phyloP scores from a whole-genome alignment of 1,140 invertebrate species.

The Aricia agestis region DNA sequence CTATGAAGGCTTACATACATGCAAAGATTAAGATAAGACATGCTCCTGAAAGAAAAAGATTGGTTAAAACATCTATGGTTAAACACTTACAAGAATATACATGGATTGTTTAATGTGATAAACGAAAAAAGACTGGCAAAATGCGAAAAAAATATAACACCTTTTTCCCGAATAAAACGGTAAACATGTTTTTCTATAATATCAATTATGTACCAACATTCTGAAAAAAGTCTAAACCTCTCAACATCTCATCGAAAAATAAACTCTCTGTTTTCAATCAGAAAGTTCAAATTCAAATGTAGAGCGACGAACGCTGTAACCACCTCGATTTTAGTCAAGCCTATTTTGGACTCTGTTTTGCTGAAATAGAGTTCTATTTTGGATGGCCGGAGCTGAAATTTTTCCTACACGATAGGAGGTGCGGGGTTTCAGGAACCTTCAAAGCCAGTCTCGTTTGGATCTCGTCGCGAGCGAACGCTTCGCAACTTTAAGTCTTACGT shows the following conservation, averaged over 20 bases:
- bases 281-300: not conserved
- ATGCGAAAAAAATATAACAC: not conserved
- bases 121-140: not conserved
- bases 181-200: constrained; percentile 4
- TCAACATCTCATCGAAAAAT: not conserved
- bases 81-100: too few relatives aligned
- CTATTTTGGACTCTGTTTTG: not conserved
- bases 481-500: not conserved
- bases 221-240: not conserved
- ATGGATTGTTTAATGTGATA: not conserved
- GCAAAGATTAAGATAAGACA: not conserved
- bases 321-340: not conserved
- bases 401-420: not conserved
- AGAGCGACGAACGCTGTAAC: not conserved
- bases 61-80: too few relatives aligned
- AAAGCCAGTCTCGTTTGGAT: not conserved
- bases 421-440: not conserved
- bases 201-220: constrained; percentile 1
- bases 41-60: too few relatives aligned
- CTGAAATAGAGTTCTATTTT: not conserved
- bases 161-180: not conserved
- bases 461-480: not conserved
- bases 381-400: not conserved
- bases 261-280: not conserved
- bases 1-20: too few relatives aligned